These are phyloP conservation scores for Aphis gossypii DNA, from an alignment of 1,140 invertebrate species.

Conservation along the genomic window DNA sequence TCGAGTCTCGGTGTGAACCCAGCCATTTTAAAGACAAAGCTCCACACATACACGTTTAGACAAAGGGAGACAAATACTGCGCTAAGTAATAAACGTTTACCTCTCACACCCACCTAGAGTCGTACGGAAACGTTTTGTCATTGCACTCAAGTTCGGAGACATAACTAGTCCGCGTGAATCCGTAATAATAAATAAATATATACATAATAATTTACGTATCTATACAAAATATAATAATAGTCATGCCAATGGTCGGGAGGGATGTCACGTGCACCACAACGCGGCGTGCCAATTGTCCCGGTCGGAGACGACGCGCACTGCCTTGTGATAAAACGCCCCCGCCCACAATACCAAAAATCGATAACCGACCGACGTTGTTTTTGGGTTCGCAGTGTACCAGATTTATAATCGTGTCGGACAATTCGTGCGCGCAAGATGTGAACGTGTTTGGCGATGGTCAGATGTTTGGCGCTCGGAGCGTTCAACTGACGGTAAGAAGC, in stretches of 20 bases:
- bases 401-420: slow-evolving; percentile 46
- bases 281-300: not conserved
- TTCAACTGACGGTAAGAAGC: slow-evolving; percentile 6
- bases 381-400: slow-evolving; percentile 25
- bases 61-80: not conserved
- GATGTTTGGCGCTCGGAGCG: not conserved
- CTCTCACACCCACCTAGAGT: too few relatives aligned
- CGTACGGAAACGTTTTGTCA: not conserved
- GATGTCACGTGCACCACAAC: not conserved
- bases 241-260: not conserved
- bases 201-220: not conserved
- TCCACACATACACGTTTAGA: not conserved
- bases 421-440: slow-evolving; percentile 37
- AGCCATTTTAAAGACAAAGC: not conserved
- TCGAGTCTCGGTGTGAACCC: not conserved
- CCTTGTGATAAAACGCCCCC: not conserved
- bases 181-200: too few relatives aligned
- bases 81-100: not conserved
- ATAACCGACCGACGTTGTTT: not conserved
- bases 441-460: slow-evolving; percentile 54
- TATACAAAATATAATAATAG: not conserved
- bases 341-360: not conserved
- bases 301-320: not conserved
- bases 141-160: not conserved
- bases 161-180: not conserved